A percentile compares a stretch with the other conserved stretches of the same genome.
Evolutionary conservation across 2,113 vertebrate species (phyloP).

Genomic region (Athene cunicularia): DNA sequence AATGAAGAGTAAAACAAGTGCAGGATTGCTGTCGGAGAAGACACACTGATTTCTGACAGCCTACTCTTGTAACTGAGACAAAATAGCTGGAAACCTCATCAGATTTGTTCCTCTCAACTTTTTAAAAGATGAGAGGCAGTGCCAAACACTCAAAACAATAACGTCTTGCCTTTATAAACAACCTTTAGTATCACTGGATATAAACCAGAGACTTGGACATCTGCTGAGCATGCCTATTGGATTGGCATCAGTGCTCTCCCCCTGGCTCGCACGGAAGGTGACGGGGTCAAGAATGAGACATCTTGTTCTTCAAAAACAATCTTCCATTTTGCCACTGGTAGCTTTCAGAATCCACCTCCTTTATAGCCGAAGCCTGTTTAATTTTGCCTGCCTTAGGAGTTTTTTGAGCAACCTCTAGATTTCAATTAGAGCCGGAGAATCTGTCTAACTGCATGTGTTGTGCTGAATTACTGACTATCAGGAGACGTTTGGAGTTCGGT

Average conservation of each 20-base stretch:
- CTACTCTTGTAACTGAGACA: background rate
- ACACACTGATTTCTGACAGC: background rate
- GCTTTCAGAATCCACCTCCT: background rate
- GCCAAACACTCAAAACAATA: conserved; percentile 66
- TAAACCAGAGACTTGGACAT: conserved; percentile 66
- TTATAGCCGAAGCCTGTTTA: background rate
- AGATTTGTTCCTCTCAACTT: conserved; percentile 35
- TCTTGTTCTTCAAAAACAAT: conserved; percentile 48
- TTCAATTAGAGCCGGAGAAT: background rate
- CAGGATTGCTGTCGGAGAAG: background rate
- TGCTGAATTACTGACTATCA: background rate
- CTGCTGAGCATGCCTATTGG: conserved; percentile 53
- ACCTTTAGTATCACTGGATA: conserved; percentile 56
- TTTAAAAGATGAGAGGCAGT: conserved; percentile 51
- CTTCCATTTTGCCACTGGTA: conserved; percentile 22
- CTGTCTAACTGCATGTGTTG: fast-evolving
- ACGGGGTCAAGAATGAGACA: conserved; percentile 56
- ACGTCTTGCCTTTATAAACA: conserved; percentile 66
- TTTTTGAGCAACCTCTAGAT: background rate
- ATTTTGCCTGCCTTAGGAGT: background rate
- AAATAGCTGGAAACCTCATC: conserved; percentile 66
- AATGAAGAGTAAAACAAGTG: conserved; percentile 17
- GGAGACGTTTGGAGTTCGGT: background rate
- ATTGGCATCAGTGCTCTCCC: conserved; percentile 27
- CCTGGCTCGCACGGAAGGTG: conserved; percentile 1